Evolutionary conservation across 1,140 invertebrate genomes (phyloP).

Genomic region (Rhopalosiphum padi): DNA sequence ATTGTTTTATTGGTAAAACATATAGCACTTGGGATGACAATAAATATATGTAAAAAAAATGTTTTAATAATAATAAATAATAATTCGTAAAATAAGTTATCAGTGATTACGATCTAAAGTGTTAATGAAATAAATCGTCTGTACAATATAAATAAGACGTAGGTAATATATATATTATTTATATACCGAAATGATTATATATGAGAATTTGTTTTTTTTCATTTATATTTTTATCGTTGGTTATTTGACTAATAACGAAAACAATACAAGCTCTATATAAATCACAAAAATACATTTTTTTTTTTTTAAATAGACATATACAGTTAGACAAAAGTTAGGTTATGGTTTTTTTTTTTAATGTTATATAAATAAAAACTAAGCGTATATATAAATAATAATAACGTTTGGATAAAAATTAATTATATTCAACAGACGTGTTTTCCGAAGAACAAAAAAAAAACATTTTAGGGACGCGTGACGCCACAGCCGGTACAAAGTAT

Average conservation of each 20-base stretch:
- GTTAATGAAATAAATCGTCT: conserved; percentile 57
- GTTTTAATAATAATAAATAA: conserved; percentile 46
- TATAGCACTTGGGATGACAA: conserved; percentile 58
- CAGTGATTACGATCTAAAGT: conserved; percentile 49
- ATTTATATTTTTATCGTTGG: conserved; percentile 27
- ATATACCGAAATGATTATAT: neutral
- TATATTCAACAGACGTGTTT: conserved; percentile 44
- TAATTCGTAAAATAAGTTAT: conserved; percentile 56
- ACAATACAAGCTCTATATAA: conserved; percentile 50
- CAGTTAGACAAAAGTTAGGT: conserved; percentile 43
- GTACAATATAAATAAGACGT: conserved; percentile 42
- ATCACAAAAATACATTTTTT: conserved; percentile 34
- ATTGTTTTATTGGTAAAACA: conserved; percentile 54
- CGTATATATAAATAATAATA: conserved; percentile 42
- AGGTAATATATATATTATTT: neutral
- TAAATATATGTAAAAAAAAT: conserved; percentile 55
- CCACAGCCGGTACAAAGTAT: neutral
- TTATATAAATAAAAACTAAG: conserved; percentile 52
- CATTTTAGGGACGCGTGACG: neutral
- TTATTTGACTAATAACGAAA: conserved; percentile 54
- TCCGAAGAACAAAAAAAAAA: conserved; percentile 25
- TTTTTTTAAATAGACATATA: conserved; percentile 36
- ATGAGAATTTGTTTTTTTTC: conserved; percentile 35
- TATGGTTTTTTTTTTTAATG: conserved; percentile 26
- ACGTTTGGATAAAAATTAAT: conserved; percentile 46